These are phyloP conservation scores for Lithodes maja DNA, from an alignment of 2,888 invertebrate species.

Conservation along the genomic window DNA sequence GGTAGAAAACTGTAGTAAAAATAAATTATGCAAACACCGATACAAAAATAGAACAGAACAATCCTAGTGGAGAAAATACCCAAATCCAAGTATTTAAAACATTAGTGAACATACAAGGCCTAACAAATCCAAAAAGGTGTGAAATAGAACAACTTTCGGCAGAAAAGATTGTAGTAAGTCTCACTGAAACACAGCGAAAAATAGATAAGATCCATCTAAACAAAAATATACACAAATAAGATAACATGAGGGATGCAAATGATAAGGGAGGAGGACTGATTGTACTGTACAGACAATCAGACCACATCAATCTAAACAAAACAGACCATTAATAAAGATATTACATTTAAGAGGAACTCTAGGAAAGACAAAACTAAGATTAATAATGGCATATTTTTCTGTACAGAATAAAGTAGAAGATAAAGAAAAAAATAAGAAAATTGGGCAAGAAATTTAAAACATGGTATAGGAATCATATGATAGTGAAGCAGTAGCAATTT, in stretches of 20 bases:
- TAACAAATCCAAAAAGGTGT: not conserved
- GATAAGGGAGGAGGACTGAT: not conserved
- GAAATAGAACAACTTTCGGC: not conserved
- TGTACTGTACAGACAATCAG: not conserved
- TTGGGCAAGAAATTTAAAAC: not conserved
- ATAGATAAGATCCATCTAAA: not conserved
- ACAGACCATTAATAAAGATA: not conserved
- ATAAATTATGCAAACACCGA: not conserved
- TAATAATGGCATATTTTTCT: not conserved
- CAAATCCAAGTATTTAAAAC: not conserved
- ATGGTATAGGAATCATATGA: not conserved
- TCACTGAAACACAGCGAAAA: not conserved
- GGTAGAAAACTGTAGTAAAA: not conserved
- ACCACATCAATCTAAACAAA: not conserved
- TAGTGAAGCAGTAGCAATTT: not conserved
- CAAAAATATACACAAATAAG: not conserved
- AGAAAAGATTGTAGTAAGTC: not conserved
- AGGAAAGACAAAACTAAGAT: not conserved
- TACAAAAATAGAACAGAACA: not conserved
- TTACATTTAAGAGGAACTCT: not conserved
- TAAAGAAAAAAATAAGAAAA: not conserved
- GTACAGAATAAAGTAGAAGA: not conserved
- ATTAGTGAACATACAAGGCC: not conserved
- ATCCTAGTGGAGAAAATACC: not conserved
- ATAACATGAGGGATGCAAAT: not conserved